phyloP scores from a whole-genome alignment of 2,113 vertebrate species.

The Rhegmatorhina hoffmannsi region DNA sequence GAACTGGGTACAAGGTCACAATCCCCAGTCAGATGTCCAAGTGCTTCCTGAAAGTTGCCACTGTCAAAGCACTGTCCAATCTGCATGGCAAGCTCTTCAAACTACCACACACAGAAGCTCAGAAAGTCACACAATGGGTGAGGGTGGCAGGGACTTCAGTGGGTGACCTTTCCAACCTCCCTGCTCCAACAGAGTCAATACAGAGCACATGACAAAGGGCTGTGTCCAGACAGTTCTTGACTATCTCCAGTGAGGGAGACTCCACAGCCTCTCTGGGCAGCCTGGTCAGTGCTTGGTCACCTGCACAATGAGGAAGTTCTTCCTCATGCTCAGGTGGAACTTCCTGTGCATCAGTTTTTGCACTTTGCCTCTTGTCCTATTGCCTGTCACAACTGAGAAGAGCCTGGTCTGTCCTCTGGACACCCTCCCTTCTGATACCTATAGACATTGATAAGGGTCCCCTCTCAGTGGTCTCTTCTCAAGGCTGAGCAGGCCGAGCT shows the following conservation, averaged over 20 bases:
- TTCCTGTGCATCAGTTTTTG: not conserved
- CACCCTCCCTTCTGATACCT: not conserved
- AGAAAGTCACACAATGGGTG: not conserved
- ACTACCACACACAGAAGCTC: not conserved
- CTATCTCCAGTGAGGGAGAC: not conserved
- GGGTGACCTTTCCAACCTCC: not conserved
- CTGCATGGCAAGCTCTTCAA: not conserved
- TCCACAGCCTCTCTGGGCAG: not conserved
- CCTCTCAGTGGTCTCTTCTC: not conserved
- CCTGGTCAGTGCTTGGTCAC: not conserved
- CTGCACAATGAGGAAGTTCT: not conserved
- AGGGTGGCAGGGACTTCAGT: not conserved
- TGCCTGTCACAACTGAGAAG: not conserved
- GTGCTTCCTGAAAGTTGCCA: not conserved
- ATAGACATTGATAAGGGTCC: not conserved
- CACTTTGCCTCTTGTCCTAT: fast-evolving
- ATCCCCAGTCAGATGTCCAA: not conserved
- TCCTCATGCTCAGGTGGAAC: not conserved
- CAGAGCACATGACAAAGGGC: not conserved
- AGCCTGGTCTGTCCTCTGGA: not conserved
- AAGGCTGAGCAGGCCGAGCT: not conserved
- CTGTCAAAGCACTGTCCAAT: not conserved
- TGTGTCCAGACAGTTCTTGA: not conserved
- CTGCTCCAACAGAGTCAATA: not conserved
- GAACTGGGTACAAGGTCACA: not conserved